A percentile compares a stretch with the other conserved stretches of the same genome.
Evolutionary conservation across 53 echinoderm and acorn worm species (phyloP).

Genomic region (Holothuria scabra): DNA sequence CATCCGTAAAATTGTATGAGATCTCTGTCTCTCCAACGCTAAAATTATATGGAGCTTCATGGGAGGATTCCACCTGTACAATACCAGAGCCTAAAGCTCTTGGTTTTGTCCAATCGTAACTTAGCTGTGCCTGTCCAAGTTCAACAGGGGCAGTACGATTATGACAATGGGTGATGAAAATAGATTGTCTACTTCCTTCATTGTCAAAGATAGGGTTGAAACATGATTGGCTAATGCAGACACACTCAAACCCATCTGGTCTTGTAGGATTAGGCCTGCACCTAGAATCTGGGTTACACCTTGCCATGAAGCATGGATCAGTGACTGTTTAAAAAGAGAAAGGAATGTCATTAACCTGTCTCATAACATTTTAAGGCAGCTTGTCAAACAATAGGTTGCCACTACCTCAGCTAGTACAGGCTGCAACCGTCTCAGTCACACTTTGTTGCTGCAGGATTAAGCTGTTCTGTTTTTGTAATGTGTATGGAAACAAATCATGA

Average conservation of each 20-base stretch:
- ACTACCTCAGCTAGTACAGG: too few relatives aligned
- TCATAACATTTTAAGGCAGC: too few relatives aligned
- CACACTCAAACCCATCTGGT: background rate
- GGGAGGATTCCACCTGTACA: background rate
- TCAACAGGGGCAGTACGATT: background rate
- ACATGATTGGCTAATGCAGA: background rate
- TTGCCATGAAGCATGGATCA: background rate
- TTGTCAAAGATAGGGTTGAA: background rate
- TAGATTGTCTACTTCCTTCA: background rate
- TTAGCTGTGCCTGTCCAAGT: background rate
- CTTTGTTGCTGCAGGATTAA: too few relatives aligned
- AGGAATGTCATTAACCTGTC: too few relatives aligned
- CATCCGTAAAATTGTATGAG: constrained; percentile 21
- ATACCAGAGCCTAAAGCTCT: constrained; percentile 31
- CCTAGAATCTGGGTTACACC: background rate
- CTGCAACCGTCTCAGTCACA: too few relatives aligned
- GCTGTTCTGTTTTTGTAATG: too few relatives aligned
- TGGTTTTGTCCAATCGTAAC: background rate
- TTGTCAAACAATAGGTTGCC: too few relatives aligned
- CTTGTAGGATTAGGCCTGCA: background rate
- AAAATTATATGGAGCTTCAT: constrained; percentile 23
- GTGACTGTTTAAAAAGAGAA: background rate
- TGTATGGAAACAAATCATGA: too few relatives aligned
- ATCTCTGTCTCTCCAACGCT: constrained; percentile 22
- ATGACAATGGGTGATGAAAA: background rate